Percentiles rank a stretch among this genome's conserved stretches.
Evolutionary conservation across 2,113 vertebrate genomes (phyloP).

Genomic region (Alligator mississippiensis): DNA sequence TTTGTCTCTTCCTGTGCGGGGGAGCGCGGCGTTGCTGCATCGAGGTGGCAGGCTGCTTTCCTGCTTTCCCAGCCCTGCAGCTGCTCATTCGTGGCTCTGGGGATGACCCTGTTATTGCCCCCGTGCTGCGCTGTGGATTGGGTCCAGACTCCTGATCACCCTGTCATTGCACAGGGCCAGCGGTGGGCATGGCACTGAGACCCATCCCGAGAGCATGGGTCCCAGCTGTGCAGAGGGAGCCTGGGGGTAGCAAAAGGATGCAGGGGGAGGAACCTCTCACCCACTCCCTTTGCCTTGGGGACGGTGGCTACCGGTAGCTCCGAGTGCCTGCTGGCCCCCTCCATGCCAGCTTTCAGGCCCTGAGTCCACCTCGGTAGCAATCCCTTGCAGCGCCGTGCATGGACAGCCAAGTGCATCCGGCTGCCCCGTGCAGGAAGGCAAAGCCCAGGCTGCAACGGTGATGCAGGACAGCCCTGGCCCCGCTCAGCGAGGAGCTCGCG

Average conservation of each 20-base stretch:
- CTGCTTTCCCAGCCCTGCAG: neutral
- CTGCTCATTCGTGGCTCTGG: neutral
- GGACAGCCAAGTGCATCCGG: neutral
- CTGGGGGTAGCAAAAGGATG: too few species aligned
- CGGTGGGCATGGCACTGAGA: accelerated
- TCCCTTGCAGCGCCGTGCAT: too few species aligned
- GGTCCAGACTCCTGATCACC: neutral
- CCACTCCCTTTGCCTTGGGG: neutral
- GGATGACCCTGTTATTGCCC: neutral
- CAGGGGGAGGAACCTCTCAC: neutral
- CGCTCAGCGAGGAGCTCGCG: too few species aligned
- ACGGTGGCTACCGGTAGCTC: neutral
- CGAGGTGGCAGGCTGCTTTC: neutral
- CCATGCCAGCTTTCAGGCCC: neutral
- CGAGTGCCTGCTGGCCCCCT: neutral
- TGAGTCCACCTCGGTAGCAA: neutral
- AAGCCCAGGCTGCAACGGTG: too few species aligned
- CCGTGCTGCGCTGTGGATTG: neutral
- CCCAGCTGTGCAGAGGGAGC: too few species aligned
- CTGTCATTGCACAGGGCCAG: neutral
- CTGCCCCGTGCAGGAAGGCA: too few species aligned
- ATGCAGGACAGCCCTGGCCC: too few species aligned
- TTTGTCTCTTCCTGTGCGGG: neutral
- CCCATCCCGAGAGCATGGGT: too few species aligned
- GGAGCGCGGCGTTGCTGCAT: neutral